phyloP scores from a whole-genome alignment of 1,140 invertebrate genomes.

The Sarcophaga bullata region DNA sequence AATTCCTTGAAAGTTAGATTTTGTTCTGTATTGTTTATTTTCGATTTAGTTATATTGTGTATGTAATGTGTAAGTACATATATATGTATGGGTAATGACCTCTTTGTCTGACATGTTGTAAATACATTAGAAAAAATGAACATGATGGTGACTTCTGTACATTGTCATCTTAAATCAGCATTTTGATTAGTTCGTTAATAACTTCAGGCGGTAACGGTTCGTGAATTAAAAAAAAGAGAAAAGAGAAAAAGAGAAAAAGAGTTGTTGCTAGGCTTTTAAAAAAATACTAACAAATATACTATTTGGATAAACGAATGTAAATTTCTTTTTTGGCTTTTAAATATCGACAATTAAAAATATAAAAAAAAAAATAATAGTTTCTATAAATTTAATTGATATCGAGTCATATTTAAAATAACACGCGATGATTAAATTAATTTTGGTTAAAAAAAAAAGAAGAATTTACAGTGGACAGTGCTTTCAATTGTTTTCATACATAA shows the following conservation, averaged over 20 bases:
- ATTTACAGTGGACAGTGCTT: too few species aligned
- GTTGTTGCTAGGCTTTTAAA: too few species aligned
- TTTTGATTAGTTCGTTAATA: constrained; percentile 37
- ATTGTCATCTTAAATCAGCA: constrained; percentile 27
- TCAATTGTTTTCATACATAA: too few species aligned
- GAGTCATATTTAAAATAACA: too few species aligned
- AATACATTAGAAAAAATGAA: background rate
- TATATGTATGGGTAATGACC: background rate
- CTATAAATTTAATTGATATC: too few species aligned
- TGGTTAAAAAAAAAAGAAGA: too few species aligned
- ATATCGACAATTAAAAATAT: too few species aligned
- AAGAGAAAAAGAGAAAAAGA: background rate
- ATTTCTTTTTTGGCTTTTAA: too few species aligned
- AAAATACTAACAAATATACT: too few species aligned
- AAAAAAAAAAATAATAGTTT: too few species aligned
- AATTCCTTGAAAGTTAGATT: background rate
- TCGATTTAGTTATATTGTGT: background rate
- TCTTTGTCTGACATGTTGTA: constrained; percentile 18
- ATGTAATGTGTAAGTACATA: background rate
- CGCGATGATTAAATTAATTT: too few species aligned
- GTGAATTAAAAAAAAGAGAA: background rate
- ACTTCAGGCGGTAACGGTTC: constrained; percentile 30
- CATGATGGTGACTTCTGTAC: background rate
- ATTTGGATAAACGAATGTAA: too few species aligned
- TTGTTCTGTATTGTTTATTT: background rate